Base-by-base conservation (phyloP, 2,113 vertebrate genomes). In the Zootoca vivipara region DNA sequence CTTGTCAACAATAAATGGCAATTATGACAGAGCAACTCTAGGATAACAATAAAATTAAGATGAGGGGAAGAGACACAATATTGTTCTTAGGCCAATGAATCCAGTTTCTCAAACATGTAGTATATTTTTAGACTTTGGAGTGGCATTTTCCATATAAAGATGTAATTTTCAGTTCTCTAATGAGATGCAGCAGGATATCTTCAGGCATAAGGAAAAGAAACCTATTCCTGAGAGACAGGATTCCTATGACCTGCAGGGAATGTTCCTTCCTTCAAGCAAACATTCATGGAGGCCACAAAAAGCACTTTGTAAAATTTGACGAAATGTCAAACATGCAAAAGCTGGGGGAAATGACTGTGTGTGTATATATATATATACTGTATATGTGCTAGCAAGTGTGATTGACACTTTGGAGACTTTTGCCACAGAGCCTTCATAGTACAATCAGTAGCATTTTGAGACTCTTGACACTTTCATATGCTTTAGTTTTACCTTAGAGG, bases 391-490 rank as follows among this genome's bases (percentile, higher is more conserved):
- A 73, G 16, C 33, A 46, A 86, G 72, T n/a, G 73, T 80, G 67
- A 77, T 13, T 90, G 84, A 79, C 72, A 74, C 15, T 30, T 3
- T 70, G 65, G 26, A 89, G 9, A 26, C 9, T 86, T 77, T 81
- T 88, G 38, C 7, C 13, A 7, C 26, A 86, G 65, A 65, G 62
- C 92, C 70, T 30, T 0, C 64, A 89, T 80, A 12, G 26, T 65
- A 74, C 35, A 24, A 24, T 85, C 74, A 83, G 52, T 40, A 81
- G 35, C n/a, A 83, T 67, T 84, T 83, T 83, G 74, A 84, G 28
- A 58, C 83, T 84, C 38, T 70, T 81, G 84, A 89, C 72, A 81
- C 78, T 90, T 83, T 88, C 87, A 7, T 33, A 88, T 81, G 79
- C 69, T 79, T 87, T 78, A 92, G 4, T 46, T 1, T 92, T 81